phyloP scores from a whole-genome alignment of 2,113 vertebrate species.

The Elgaria multicarinata region DNA sequence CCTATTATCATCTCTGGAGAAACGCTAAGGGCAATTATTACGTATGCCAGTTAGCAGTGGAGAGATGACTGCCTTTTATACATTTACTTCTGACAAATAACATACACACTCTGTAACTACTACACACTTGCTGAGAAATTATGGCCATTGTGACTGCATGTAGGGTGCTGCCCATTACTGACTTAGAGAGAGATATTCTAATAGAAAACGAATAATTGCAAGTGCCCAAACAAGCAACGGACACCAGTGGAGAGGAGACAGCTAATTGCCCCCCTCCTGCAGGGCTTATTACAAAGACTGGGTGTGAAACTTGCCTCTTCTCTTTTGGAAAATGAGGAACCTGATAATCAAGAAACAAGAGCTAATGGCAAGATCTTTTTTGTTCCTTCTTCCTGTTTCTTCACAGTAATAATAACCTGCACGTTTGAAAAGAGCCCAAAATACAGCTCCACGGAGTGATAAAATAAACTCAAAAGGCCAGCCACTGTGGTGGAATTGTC shows the following conservation, averaged over 20 bases:
- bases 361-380: conserved; percentile 8
- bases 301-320: background rate
- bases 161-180: background rate
- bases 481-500: background rate
- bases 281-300: background rate
- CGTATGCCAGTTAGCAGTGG: background rate
- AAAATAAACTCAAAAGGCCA: background rate
- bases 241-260: background rate
- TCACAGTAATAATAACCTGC: background rate
- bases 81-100: background rate
- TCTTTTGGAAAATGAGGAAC: background rate
- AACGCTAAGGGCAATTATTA: background rate
- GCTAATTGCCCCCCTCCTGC: background rate
- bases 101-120: background rate
- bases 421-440: background rate
- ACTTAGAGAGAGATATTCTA: background rate
- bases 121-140: background rate
- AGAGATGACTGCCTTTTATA: background rate
- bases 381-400: background rate
- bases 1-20: background rate
- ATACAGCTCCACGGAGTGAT: background rate
- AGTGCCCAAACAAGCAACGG: background rate
- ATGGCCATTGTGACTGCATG: background rate
- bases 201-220: conserved; percentile 16
- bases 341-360: background rate